Base-by-base conservation (phyloP, 2,797 vertebrate species). In the Chrosomus eos region DNA sequence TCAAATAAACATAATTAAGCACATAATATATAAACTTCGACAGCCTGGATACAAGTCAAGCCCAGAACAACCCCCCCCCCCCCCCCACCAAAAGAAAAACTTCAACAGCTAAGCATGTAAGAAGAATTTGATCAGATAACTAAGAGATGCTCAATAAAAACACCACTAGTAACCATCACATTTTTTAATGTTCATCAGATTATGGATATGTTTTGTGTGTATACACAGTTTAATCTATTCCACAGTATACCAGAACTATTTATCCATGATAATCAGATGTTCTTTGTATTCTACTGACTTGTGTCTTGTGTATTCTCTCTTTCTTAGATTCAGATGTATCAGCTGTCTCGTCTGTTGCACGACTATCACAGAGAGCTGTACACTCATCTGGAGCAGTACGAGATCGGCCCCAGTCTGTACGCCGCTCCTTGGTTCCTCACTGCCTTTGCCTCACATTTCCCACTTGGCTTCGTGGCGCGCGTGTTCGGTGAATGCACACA, bases 361-460 rank as follows among this genome's bases (percentile, higher is more conserved):
- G 98, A 99, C 88, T 98, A 99, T 94, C 98, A 99, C 92, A 89
- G 96, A 86, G 98, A 99, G 89, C 96, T 99, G 36, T 96, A 99
- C 89, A 92, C 91, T 88, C 98, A 99, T 91, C 92, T 99, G 45
- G 98, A 99, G 91, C 96, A 97, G 88, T 95, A 98, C 2, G 98
- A 99, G 93, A 98, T 99, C 1, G 96, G 98, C 3, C 98, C 98
- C 87, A 99, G 97, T 84, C 95, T 99, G 14, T 99, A 99, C 8
- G 98, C 98, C 10, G 97, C 98, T 0, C 98, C 98, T 7, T 99
- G 98, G 98, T 99, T 99, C 89, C 98, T 99, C 90, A 99, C 98
- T 0, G 94, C 96, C 90, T 99, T 99, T 51, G 97, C 98, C 18
- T 99, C 98, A 0, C 98, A 99, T 89, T 99, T 99, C 92, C 98